Evolutionary conservation across 2,888 invertebrate genomes (phyloP).

Genomic region (Pachydiplax longipennis): DNA sequence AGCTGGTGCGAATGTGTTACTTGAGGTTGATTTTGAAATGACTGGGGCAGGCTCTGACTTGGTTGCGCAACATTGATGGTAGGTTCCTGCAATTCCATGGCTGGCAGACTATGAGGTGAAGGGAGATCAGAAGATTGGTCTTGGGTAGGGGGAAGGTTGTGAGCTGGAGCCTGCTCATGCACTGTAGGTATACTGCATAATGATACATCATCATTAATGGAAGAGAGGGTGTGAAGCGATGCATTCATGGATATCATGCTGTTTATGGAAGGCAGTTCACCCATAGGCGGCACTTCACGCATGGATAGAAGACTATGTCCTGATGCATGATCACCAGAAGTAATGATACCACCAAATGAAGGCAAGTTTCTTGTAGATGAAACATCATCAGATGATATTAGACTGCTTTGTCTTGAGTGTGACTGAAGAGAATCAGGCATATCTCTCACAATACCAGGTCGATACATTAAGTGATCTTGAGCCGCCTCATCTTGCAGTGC

Average conservation of each 20-base stretch:
- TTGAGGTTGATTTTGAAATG: not conserved
- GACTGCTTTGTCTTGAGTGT: not conserved
- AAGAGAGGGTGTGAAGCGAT: too few species aligned
- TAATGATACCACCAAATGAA: not conserved
- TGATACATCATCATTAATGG: too few species aligned
- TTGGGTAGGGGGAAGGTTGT: too few species aligned
- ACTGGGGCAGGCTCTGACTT: not conserved
- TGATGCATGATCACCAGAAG: too few species aligned
- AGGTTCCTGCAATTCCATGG: not conserved
- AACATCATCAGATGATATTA: not conserved
- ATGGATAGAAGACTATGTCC: not conserved
- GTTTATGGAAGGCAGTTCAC: not conserved
- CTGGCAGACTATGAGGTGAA: too few species aligned
- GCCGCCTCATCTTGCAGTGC: not conserved
- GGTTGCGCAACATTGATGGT: not conserved
- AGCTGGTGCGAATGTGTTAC: not conserved
- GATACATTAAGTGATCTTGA: not conserved
- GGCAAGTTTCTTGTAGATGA: not conserved
- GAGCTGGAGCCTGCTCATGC: too few species aligned
- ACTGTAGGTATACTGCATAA: too few species aligned
- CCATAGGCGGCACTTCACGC: not conserved
- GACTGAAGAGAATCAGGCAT: not conserved
- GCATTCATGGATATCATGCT: too few species aligned
- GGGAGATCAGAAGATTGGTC: too few species aligned
- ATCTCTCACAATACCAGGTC: not conserved